A percentile compares a stretch with the other conserved stretches of the same genome.
phyloP scores from a whole-genome alignment of 2,797 vertebrate species.

The Tarsius wallacei region DNA sequence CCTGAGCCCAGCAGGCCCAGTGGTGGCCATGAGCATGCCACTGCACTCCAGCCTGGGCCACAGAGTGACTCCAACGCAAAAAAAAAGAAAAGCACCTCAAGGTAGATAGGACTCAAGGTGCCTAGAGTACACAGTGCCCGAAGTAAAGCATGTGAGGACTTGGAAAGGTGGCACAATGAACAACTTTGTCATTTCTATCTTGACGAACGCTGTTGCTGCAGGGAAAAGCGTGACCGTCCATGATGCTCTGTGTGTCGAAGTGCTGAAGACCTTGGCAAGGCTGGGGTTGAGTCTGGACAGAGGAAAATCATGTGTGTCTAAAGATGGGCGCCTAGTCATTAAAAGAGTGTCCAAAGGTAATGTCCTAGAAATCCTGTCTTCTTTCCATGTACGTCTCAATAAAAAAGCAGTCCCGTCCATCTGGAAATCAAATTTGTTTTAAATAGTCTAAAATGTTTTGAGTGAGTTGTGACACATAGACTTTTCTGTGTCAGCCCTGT shows the following conservation, averaged over 20 bases:
- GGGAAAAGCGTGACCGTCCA: conserved; percentile 90
- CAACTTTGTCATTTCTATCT: neutral
- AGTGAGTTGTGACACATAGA: neutral
- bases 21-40: too few relatives aligned
- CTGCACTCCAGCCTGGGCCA: too few relatives aligned
- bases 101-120: neutral
- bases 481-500: neutral
- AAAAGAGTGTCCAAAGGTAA: conserved; percentile 97
- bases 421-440: conserved; percentile 6
- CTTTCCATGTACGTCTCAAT: neutral
- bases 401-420: neutral
- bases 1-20: too few relatives aligned
- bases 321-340: conserved; percentile 94
- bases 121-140: neutral
- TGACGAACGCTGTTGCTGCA: conserved; percentile 69
- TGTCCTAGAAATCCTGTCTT: neutral
- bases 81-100: too few relatives aligned
- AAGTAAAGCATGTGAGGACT: neutral
- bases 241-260: conserved; percentile 93
- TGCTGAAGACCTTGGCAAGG: conserved; percentile 96
- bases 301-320: conserved; percentile 94
- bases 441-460: neutral
- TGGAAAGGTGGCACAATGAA: neutral
- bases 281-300: conserved; percentile 97
- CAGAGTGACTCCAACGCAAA: too few relatives aligned